Base-by-base conservation (phyloP, 2,888 invertebrate species). In the Malthinus flaveolus region DNA sequence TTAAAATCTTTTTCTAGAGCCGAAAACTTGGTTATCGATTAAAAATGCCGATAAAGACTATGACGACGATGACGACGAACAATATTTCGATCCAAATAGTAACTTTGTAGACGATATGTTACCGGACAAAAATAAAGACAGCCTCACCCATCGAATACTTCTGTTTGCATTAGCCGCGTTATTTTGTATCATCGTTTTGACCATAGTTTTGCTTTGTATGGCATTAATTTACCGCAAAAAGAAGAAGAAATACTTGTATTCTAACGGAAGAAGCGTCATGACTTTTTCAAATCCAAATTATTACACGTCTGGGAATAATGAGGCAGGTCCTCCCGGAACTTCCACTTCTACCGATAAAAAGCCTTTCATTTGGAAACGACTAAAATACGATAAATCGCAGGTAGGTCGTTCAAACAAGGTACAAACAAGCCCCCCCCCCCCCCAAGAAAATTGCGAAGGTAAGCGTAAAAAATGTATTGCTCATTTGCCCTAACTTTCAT, bases 231-330 rank as follows among this genome's bases (percentile, higher is more conserved):
- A 83, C 71, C 72, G 83, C 70, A 77, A 80, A 68, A 71, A 81
- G 72, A 73, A 80, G 61, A 81, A 86, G 76, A 80, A 83, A 73
- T 78, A 83, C 75, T 66, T 82, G 75, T 76, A 83, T 61, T 81
- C 82, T 5, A 83, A 83, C 31, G 84, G 88, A 12, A 82, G 87
- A 65, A 89, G 89, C 39, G 89, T 91, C 13, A 83, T 93, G 68
- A 92, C 92, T 0, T 95, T 93, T 78, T 89, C 93, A 44, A 95
- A 95, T 81, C 95, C 95, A 3, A 94, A 93, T 75, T 95, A 95
- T 75, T 85, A 71, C 79, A 84, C 73, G 32, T 71, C 76, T 10
- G 23, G 23, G 2, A 73, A 72, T 56, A 73, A 66, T 66, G 78
- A 72, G 66, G 68, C 69, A 42, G 70, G 65, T 57, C 67, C 57